phyloP scores from a whole-genome alignment of 2,113 vertebrate species.

The Pollimyrus isidori region DNA sequence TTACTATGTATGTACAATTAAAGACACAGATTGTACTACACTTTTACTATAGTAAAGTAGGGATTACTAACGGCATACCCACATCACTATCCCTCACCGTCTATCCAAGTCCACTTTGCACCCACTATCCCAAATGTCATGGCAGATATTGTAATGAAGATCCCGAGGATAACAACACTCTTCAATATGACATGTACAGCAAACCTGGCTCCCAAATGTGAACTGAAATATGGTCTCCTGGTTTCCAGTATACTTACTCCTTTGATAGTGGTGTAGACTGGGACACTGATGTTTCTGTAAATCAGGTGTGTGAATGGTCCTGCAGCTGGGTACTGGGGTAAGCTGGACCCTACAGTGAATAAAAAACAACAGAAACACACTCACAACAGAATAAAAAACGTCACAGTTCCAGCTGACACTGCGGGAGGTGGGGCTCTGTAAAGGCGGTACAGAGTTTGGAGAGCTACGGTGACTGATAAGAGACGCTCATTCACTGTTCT shows the following conservation, averaged over 20 bases:
- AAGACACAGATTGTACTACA: not conserved
- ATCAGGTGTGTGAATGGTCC: slow-evolving; percentile 70
- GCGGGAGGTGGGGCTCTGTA: not conserved
- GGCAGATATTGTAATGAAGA: not conserved
- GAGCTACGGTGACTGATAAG: not conserved
- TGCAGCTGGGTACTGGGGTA: slow-evolving; percentile 54
- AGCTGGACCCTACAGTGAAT: slow-evolving; percentile 54
- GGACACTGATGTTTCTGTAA: slow-evolving; percentile 76
- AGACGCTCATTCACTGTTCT: not conserved
- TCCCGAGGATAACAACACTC: not conserved
- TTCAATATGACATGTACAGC: not conserved
- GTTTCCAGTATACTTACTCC: slow-evolving; percentile 61
- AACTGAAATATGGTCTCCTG: not conserved
- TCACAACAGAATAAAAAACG: not conserved
- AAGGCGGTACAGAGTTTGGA: not conserved
- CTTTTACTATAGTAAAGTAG: not conserved
- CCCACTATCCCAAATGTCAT: not conserved
- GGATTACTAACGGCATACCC: not conserved
- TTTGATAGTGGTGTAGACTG: slow-evolving; percentile 79
- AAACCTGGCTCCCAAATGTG: not conserved
- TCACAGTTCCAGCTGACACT: not conserved
- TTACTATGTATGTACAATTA: not conserved
- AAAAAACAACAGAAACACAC: not conserved
- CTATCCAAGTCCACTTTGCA: not conserved
- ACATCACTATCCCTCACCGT: not conserved